These are phyloP conservation scores for Camponotus vicinus DNA, from an alignment of 1,140 invertebrate genomes.

Conservation along the genomic window DNA sequence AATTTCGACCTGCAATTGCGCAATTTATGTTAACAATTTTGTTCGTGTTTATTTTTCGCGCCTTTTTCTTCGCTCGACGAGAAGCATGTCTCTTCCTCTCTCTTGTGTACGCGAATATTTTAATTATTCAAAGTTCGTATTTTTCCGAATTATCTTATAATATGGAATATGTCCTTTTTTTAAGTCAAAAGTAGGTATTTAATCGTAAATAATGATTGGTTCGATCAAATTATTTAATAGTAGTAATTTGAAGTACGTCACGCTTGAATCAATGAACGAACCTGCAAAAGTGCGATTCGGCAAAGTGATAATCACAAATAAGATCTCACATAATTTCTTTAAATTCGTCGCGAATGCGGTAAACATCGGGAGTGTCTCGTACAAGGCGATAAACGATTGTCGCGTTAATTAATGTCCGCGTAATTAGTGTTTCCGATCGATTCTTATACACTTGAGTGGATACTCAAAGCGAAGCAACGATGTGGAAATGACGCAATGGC, in stretches of 20 bases:
- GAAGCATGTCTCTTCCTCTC: neutral
- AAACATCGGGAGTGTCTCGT: neutral
- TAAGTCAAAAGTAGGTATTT: neutral
- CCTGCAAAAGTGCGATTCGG: neutral
- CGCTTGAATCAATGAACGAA: neutral
- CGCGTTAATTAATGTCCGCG: constrained; percentile 18
- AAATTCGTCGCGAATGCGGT: neutral
- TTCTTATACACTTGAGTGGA: neutral
- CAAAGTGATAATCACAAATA: neutral
- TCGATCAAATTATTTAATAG: neutral
- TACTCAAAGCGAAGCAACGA: neutral
- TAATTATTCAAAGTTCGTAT: too few relatives aligned
- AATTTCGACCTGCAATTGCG: neutral
- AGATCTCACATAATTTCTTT: constrained; percentile 1
- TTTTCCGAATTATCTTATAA: neutral
- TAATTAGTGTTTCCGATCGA: constrained; percentile 40
- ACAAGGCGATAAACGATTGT: neutral
- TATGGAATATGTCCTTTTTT: too few relatives aligned
- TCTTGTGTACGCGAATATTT: neutral
- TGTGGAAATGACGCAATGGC: neutral
- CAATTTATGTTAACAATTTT: too few relatives aligned
- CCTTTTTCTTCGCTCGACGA: too few relatives aligned
- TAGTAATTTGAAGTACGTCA: neutral
- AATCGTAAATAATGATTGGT: neutral
- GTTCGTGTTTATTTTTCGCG: too few relatives aligned